A percentile compares a stretch with the other conserved stretches of the same genome.
These are phyloP conservation scores for Arnoldichthys spilopterus DNA, from an alignment of 2,797 vertebrate species.

Conservation along the genomic window DNA sequence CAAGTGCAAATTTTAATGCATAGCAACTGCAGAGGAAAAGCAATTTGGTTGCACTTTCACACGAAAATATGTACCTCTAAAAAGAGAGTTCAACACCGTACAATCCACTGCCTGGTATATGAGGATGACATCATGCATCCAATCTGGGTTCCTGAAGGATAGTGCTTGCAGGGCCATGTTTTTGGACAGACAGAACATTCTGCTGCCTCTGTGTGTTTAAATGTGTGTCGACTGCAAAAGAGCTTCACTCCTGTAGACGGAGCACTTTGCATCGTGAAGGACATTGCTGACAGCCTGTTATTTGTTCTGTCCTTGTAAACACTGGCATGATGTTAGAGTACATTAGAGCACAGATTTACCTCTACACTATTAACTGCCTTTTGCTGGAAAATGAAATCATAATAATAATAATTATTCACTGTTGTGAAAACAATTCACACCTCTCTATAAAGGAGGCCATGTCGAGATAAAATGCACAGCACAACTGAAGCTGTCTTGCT, in stretches of 20 bases:
- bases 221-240: slow-evolving; percentile 11
- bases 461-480: too few relatives aligned
- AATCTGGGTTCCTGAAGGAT: background rate
- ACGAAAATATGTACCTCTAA: background rate
- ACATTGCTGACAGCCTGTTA: slow-evolving; percentile 45
- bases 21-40: background rate
- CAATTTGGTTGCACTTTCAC: background rate
- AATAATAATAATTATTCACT: too few relatives aligned
- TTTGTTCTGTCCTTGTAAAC: slow-evolving; percentile 50
- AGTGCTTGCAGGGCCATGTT: background rate
- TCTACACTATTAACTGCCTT: background rate
- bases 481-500: too few relatives aligned
- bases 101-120: background rate
- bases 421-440: too few relatives aligned
- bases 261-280: slow-evolving; percentile 33
- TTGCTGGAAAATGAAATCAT: background rate
- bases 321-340: slow-evolving; percentile 17
- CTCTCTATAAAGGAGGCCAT: too few relatives aligned
- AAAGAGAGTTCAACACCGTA: background rate
- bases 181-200: slow-evolving; percentile 15
- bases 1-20: background rate
- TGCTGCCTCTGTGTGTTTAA: slow-evolving; percentile 25
- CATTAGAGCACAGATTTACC: background rate
- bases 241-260: background rate
- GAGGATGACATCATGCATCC: background rate